Conservation (phyloP, 2,797 vertebrate species). For the Gymnothorax reevesii region DNA sequence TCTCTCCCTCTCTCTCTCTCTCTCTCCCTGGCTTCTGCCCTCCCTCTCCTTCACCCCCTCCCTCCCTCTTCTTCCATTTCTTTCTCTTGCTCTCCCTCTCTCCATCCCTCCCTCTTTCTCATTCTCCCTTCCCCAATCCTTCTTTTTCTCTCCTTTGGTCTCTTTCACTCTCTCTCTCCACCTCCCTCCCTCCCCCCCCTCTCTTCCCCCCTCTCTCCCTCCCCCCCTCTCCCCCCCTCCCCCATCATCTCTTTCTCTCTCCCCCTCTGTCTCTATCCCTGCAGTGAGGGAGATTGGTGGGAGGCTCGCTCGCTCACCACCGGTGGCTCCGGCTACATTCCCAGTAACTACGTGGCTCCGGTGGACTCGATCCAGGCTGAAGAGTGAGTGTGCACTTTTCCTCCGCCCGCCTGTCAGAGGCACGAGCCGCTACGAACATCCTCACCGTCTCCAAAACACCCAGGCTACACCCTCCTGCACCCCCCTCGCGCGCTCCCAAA, state of each 20-base stretch:
- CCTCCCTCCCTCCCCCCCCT: neutral
- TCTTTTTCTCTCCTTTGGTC: neutral
- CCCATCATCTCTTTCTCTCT: neutral
- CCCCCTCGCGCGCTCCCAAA: no score
- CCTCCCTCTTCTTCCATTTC: slow-evolving; percentile 36
- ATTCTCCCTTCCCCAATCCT: neutral
- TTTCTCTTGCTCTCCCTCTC: slow-evolving; percentile 50
- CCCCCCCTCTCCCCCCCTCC: neutral
- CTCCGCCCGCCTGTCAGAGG: neutral
- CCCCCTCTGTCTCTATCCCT: slow-evolving; percentile 43
- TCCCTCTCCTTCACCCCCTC: slow-evolving; percentile 22
- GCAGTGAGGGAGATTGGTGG: slow-evolving; percentile 98
- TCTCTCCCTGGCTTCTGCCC: slow-evolving; percentile 33
- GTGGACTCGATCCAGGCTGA: slow-evolving; percentile 97
- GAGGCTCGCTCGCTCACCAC: slow-evolving; percentile 93
- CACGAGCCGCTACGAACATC: neutral
- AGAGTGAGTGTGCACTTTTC: slow-evolving; percentile 80
- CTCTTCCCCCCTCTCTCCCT: no score
- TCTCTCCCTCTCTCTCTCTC: no score
- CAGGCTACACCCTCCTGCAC: no score
- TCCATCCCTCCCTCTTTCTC: slow-evolving; percentile 26
- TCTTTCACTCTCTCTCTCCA: neutral
- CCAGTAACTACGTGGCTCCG: slow-evolving; percentile 97
- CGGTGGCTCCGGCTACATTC: slow-evolving; percentile 93
- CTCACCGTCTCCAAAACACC: neutral